Evolutionary conservation across 2,888 invertebrate genomes (phyloP), one percentile per base, ranked within the genome.

Genomic region (Sepioteuthis lessoniana): DNA sequence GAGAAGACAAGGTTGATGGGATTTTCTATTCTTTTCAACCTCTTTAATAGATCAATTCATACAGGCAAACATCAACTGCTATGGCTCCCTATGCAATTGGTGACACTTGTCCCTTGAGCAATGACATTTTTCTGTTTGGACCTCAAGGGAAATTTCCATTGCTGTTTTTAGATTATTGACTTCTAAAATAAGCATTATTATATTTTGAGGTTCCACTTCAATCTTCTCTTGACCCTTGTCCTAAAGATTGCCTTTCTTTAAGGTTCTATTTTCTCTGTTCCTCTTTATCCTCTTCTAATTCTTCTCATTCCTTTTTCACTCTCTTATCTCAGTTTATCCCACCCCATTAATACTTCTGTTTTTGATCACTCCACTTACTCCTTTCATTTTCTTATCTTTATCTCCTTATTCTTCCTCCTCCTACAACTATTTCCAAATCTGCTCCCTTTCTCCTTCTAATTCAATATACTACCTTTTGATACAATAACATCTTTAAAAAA

Each of bases 111-210:
- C 76, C 76, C 76, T 35, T 35, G n/a, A 76, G 76, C 76, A 76
- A n/a, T 76, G 76, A 76, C 76, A n/a, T 76, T n/a, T 76, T 16
- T 76, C 76, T 76, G 13, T 25, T n/a, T 76, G n/a, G 13, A 76
- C 76, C 76, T n/a, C 76, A 76, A 76, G 76, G 76, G 76, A 76
- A 76, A 76, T 76, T n/a, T n/a, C 76, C 76, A 76, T 76, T 16
- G 76, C 76, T n/a, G n/a, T 16, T 76, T 42, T 76, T 76, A n/a
- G 76, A 76, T 35, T 76, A 76, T 35, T 35, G n/a, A 76, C n/a
- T n/a, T 76, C 76, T 13, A n/a, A n/a, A 76, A 76, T 76, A 76
- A 76, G n/a, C n/a, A 76, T 76, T 76, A 76, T 76, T 76, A 76
- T n/a, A 76, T 76, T 76, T 76, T n/a, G 76, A 76, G 76, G n/a